phyloP scores from a whole-genome alignment of 2,888 invertebrate genomes.

The Amphimallon solstitiale region DNA sequence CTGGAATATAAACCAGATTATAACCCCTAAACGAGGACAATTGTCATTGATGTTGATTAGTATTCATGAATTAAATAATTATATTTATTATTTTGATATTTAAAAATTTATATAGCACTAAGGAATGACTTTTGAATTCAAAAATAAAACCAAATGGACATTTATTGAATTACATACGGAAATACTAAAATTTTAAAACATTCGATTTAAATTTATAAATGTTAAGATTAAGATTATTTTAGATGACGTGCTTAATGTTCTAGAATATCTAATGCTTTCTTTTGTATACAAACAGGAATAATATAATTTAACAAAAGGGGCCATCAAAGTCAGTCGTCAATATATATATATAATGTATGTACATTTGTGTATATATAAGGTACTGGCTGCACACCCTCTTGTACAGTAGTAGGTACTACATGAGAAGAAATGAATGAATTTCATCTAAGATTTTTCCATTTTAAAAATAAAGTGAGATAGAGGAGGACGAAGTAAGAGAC shows the following conservation, averaged over 20 bases:
- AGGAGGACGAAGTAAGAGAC: slow-evolving; percentile 12
- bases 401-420: neutral
- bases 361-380: neutral
- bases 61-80: too few relatives aligned
- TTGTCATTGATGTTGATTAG: too few relatives aligned
- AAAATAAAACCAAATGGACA: too few relatives aligned
- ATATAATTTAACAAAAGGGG: slow-evolving; percentile 29
- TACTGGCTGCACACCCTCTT: too few relatives aligned
- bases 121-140: too few relatives aligned
- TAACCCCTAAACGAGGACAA: too few relatives aligned
- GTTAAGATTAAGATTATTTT: neutral
- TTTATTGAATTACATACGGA: too few relatives aligned
- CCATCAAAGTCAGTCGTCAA: slow-evolving; percentile 13
- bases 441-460: slow-evolving; percentile 37
- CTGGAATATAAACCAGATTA: too few relatives aligned
- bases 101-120: too few relatives aligned
- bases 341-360: slow-evolving; percentile 7
- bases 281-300: neutral
- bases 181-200: too few relatives aligned
- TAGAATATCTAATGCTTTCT: slow-evolving; percentile 29
- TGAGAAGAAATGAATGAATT: neutral
- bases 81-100: too few relatives aligned
- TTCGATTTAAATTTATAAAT: too few relatives aligned
- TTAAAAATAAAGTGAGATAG: slow-evolving; percentile 33
- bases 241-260: slow-evolving; percentile 31